Base-by-base conservation (phyloP, 2,797 vertebrate genomes). In the Syngnathus acus region DNA sequence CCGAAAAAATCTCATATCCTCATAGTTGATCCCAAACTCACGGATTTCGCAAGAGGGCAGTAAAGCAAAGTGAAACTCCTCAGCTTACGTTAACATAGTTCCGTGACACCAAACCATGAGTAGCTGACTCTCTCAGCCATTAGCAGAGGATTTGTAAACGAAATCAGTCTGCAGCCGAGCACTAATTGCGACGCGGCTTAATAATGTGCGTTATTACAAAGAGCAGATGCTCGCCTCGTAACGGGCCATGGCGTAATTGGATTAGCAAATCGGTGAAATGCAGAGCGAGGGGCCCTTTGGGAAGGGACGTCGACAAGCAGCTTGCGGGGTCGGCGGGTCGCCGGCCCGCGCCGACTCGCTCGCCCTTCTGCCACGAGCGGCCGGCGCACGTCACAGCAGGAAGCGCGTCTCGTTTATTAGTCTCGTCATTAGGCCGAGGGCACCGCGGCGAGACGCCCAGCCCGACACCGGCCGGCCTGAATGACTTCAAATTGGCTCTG, bases 231-330 rank as follows among this genome's bases (percentile, higher is more conserved):
- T 85, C 68, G 4, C 65, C 42, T 45, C 60, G 45, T 74, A n/a
- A 3, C 77, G 77, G 81, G 76, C 76, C 72, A 55, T 63, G 72
- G 70, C 64, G 72, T 86, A 80, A 86, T 87, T 84, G 78, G 70
- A 89, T 86, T 79, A 85, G 72, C 68, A 77, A 76, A 81, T 77
- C 71, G 80, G 81, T 81, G 78, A 83, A 78, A 78, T 71, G 73
- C 69, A 72, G 68, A 13, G 11, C 68, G 47, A 43, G 65, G 67
- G 45, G 17, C 71, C 78, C 72, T 80, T 76, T 67, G 51, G 75
- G 75, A 76, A 78, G 71, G 4, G 45, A 16, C 66, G 6, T 57
- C 76, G 69, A 78, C 69, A 3, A 64, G 45, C 50, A 53, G 64
- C 64, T 54, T 40, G 64, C 37, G 37, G 9, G 48, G 37, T 75